These are phyloP conservation scores for Tragelaphus oryx DNA, from an alignment of 2,797 vertebrate genomes.

Conservation along the genomic window DNA sequence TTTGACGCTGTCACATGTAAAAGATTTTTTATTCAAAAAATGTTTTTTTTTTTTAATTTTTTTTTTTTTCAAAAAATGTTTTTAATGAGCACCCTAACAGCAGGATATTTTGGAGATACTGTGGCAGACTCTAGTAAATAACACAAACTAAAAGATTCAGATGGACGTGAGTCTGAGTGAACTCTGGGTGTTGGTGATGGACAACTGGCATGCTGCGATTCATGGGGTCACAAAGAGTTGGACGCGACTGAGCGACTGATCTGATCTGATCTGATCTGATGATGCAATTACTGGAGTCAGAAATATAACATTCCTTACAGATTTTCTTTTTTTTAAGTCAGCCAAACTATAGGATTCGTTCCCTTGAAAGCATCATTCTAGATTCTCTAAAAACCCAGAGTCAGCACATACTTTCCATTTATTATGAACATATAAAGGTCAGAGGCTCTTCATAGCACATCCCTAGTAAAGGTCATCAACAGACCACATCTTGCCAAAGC, in stretches of 20 bases:
- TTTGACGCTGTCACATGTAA: not conserved
- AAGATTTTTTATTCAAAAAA: not conserved
- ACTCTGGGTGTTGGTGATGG: too few relatives aligned
- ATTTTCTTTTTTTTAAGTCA: not conserved
- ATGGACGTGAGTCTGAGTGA: too few relatives aligned
- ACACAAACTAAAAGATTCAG: not conserved
- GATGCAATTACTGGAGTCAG: not conserved
- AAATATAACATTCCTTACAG: not conserved
- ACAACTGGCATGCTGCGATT: too few relatives aligned
- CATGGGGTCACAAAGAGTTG: too few relatives aligned
- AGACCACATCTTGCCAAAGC: not conserved
- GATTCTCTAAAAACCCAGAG: not conserved
- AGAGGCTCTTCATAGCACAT: not conserved
- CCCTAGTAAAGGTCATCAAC: not conserved
- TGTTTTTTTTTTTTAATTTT: not conserved
- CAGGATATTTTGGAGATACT: not conserved
- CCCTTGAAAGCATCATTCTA: not conserved
- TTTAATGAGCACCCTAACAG: not conserved
- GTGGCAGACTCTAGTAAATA: not conserved
- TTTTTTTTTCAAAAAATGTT: not conserved
- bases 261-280: too few relatives aligned
- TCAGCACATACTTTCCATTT: not conserved
- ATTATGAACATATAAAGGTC: not conserved
- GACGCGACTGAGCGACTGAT: too few relatives aligned
- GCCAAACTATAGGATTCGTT: not conserved